A percentile compares a stretch with the other conserved stretches of the same genome.
These are phyloP conservation scores for Streptopelia turtur DNA, from an alignment of 2,797 vertebrate species.

Conservation along the genomic window DNA sequence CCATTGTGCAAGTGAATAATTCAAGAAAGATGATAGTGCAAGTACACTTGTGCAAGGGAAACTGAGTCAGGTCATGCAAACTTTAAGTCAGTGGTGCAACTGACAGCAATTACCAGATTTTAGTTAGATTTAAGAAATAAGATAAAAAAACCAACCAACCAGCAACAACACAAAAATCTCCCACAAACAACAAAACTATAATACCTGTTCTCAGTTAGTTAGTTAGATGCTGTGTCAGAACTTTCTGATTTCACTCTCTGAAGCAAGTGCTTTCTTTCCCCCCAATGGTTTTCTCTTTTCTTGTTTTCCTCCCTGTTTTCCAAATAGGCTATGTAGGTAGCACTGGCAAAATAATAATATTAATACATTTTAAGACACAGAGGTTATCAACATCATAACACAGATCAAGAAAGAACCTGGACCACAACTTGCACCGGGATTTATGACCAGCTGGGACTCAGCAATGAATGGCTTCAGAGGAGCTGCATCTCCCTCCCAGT, in stretches of 20 bases:
- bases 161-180: no score
- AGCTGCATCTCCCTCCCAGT: not conserved
- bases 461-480: not conserved
- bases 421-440: not conserved
- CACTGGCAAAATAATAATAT: not conserved
- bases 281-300: not conserved
- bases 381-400: not conserved
- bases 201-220: not conserved
- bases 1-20: not conserved
- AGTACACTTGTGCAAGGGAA: not conserved
- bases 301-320: not conserved
- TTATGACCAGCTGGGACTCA: not conserved
- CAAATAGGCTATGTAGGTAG: not conserved
- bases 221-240: not conserved
- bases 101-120: not conserved
- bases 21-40: not conserved
- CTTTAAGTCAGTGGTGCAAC: not conserved
- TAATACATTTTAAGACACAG: fast-evolving
- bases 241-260: not conserved
- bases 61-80: not conserved
- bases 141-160: no score
- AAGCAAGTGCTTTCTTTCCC: not conserved
- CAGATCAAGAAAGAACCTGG: not conserved
- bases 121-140: not conserved
- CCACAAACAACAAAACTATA: no score